These are phyloP conservation scores for Gorsachius goisagi DNA, from an alignment of 2,113 vertebrate genomes.

Conservation along the genomic window DNA sequence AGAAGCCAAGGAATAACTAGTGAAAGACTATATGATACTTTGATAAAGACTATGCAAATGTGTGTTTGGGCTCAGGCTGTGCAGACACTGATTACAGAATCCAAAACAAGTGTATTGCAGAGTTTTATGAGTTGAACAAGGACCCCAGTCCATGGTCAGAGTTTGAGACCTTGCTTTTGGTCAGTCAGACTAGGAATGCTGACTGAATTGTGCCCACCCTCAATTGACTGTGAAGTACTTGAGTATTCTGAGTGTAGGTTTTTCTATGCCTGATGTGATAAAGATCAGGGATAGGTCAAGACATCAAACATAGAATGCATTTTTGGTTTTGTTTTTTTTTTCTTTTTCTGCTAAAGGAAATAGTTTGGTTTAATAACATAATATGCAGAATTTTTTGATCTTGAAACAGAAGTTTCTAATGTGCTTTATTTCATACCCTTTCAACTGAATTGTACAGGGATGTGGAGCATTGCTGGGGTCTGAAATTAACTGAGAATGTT, in stretches of 20 bases:
- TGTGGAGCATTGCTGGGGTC: not conserved
- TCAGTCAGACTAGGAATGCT: not conserved
- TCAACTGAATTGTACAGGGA: not conserved
- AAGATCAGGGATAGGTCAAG: not conserved
- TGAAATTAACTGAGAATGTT: not conserved
- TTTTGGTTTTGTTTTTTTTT: not conserved
- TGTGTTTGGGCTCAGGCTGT: not conserved
- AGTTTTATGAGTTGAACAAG: not conserved
- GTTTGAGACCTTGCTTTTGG: not conserved
- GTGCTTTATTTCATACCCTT: not conserved
- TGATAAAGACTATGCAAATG: not conserved
- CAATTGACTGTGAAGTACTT: not conserved
- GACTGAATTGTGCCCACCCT: not conserved
- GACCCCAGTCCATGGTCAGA: fast-evolving
- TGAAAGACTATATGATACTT: not conserved
- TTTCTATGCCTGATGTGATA: not conserved
- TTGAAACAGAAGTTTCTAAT: not conserved
- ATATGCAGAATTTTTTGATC: not conserved
- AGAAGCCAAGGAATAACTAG: not conserved
- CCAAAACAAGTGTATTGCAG: not conserved
- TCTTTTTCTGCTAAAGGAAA: not conserved
- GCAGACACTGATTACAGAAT: not conserved
- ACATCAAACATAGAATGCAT: not conserved
- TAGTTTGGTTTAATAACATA: not conserved
- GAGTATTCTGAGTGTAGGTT: not conserved